Conservation (phyloP, 1,140 invertebrate species). For the Apis dorsata region DNA sequence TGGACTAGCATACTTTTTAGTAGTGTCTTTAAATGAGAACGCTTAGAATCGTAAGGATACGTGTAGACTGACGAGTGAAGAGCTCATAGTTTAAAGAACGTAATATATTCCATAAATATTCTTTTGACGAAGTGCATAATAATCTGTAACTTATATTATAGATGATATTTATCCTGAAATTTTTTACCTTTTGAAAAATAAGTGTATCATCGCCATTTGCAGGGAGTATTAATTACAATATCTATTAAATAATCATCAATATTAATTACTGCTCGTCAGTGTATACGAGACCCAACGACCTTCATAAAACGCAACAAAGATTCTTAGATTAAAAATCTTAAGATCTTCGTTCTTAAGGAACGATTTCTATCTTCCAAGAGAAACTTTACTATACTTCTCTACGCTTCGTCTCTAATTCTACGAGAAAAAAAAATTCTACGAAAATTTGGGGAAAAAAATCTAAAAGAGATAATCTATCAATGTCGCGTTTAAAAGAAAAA, state of each 20-base stretch:
- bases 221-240: background rate
- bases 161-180: background rate
- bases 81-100: background rate
- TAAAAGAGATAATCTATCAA: background rate
- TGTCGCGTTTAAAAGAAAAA: background rate
- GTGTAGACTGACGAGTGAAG: constrained; percentile 8
- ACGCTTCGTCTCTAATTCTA: background rate
- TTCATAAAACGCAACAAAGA: background rate
- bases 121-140: background rate
- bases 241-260: background rate
- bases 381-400: background rate
- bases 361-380: background rate
- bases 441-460: background rate
- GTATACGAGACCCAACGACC: background rate
- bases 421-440: background rate
- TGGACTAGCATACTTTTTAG: background rate
- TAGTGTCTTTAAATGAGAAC: no score
- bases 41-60: no score
- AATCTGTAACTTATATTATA: background rate
- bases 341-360: constrained; percentile 9
- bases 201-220: background rate
- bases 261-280: background rate
- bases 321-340: constrained; percentile 30
- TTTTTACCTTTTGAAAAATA: background rate
- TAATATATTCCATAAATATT: background rate